Conservation (phyloP, 1,140 invertebrate species). For the Dolichoris vasculosae region DNA sequence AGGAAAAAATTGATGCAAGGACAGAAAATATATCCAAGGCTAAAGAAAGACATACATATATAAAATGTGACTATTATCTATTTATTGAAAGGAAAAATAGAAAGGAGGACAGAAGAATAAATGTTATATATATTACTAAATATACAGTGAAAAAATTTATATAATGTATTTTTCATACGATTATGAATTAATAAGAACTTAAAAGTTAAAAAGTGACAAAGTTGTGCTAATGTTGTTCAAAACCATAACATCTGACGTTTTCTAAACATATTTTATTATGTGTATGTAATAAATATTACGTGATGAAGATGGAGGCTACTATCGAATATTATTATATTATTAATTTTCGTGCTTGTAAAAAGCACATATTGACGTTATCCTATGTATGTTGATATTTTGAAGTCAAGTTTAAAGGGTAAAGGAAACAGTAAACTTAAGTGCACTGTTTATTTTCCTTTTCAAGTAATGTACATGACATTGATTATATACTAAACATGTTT, state of each 20-base stretch:
- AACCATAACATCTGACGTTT: background rate
- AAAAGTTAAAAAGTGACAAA: background rate
- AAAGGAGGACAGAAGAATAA: background rate
- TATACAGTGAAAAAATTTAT: background rate
- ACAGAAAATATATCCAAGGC: too few species aligned
- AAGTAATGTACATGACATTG: too few species aligned
- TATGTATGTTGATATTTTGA: background rate
- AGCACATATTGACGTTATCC: background rate
- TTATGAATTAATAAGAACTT: background rate
- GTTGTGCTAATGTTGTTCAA: background rate
- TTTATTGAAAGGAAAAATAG: too few species aligned
- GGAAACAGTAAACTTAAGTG: too few species aligned
- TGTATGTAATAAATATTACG: background rate
- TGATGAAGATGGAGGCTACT: background rate
- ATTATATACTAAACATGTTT: too few species aligned
- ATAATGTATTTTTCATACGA: background rate
- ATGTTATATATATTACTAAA: background rate
- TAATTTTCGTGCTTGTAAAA: background rate
- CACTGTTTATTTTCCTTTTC: too few species aligned
- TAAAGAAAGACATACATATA: too few species aligned
- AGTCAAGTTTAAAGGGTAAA: background rate
- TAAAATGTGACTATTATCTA: too few species aligned
- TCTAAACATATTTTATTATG: background rate
- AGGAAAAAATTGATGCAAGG: too few species aligned
- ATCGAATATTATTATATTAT: background rate